Evolutionary conservation across 2,113 vertebrate genomes (phyloP).

Genomic region (Corythornis madagascariensis): DNA sequence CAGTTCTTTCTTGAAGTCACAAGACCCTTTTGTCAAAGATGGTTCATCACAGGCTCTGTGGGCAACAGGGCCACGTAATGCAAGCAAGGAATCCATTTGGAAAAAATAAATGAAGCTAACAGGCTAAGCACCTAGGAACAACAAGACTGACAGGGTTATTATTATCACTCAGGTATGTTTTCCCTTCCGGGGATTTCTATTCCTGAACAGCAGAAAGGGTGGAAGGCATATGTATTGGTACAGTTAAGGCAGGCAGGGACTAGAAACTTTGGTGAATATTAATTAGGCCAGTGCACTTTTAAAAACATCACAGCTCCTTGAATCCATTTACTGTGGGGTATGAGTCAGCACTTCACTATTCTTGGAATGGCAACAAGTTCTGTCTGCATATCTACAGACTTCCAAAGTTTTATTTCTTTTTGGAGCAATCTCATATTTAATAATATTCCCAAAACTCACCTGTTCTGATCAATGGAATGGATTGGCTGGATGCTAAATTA

Average conservation of each 20-base stretch:
- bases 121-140: not conserved
- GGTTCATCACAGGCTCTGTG: not conserved
- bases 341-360: not conserved
- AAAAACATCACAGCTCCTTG: not conserved
- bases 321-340: not conserved
- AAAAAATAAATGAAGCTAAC: not conserved
- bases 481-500: not conserved
- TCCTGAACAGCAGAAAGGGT: not conserved
- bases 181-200: not conserved
- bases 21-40: not conserved
- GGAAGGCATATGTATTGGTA: not conserved
- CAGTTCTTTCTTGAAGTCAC: not conserved
- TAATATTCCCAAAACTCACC: not conserved
- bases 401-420: not conserved
- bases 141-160: not conserved
- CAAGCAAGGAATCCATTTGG: not conserved
- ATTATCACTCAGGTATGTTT: not conserved
- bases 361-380: not conserved
- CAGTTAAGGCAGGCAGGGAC: not conserved
- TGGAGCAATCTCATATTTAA: not conserved
- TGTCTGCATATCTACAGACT: not conserved
- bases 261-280: not conserved
- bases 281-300: not conserved
- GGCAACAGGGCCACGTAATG: not conserved
- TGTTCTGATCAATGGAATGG: not conserved